Evolutionary conservation across 2,113 vertebrate genomes (phyloP), one percentile per base, ranked within the genome.

Genomic region (Gopherus evgoodei): DNA sequence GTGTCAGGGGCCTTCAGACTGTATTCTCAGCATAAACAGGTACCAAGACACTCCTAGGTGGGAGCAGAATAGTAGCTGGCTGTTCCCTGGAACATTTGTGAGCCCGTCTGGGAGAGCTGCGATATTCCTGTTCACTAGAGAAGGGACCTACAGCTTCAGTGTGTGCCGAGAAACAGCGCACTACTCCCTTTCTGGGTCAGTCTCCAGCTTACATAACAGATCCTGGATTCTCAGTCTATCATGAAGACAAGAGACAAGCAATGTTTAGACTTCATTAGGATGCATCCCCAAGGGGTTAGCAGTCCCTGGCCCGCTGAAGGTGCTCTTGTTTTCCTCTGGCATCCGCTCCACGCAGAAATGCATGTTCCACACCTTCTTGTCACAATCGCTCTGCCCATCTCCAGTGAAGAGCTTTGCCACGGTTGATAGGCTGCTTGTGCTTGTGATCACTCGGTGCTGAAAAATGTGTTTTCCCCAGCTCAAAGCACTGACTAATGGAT

Each of bases 131-230:
- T 86, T 52, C 92, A 75, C 47, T 69, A 54, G n/a, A 83, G 56
- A 5, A 88, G 81, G 75, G 29, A 62, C 0, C 56, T 0, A 95
- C 27, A 80, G 57, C 75, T 56, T 72, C 52, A n/a, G 75, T 0
- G 49, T 62, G 5, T 56, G 78, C n/a, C 78, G 86, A 49, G 62
- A 65, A 93, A 93, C 91, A 54, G 29, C n/a, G 87, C 49, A 42
- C 82, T 54, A 78, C 57, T 59, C 31, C 24, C 52, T 22, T 84
- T 93, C 44, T 53, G 84, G 44, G 53, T 35, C 90, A 84, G 86
- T 59, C 62, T 0, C 1, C 5, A n/a, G 16, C 82, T 88, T 54
- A 42, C 42, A 84, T 22, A 59, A 59, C 62, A 62, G 76, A 56
- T 50, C 25, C 11, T 13, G 12, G 59, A 87, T 75, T 42, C 83